A percentile compares a stretch with the other conserved stretches of the same genome.
phyloP scores from a whole-genome alignment of 2,888 invertebrate genomes.

The Chrysotoxum bicinctum region DNA sequence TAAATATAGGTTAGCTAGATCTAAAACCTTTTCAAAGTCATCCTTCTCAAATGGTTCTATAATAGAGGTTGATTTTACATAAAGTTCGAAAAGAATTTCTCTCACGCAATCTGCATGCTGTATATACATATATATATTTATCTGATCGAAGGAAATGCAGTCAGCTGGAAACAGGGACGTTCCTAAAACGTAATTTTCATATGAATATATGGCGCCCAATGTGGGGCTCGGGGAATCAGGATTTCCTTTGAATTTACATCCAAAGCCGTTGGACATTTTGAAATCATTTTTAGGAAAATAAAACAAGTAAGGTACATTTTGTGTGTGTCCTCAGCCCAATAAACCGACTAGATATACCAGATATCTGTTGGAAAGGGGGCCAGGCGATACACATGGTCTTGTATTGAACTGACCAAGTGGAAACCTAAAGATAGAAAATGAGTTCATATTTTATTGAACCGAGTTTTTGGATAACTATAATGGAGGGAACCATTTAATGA shows the following conservation, averaged over 20 bases:
- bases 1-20: not conserved
- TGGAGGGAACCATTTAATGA: slow-evolving; percentile 68
- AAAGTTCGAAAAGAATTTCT: slow-evolving; percentile 45
- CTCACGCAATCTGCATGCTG: slow-evolving; percentile 66
- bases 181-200: slow-evolving; percentile 8
- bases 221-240: not conserved
- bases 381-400: slow-evolving; percentile 10
- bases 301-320: slow-evolving; percentile 10
- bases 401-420: slow-evolving; percentile 69
- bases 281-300: slow-evolving; percentile 57
- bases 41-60: slow-evolving; percentile 4
- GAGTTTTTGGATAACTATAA: slow-evolving; percentile 66
- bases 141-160: slow-evolving; percentile 38
- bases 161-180: slow-evolving; percentile 50
- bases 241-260: slow-evolving; percentile 1
- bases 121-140: not conserved
- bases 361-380: not conserved
- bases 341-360: not conserved
- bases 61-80: slow-evolving; percentile 24
- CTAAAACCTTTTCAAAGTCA: slow-evolving; percentile 27
- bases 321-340: not conserved
- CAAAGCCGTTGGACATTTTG: not conserved
- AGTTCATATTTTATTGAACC: slow-evolving; percentile 70
- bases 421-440: slow-evolving; percentile 71
- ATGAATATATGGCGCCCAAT: slow-evolving; percentile 19